These are phyloP conservation scores for Myotis lucifugus DNA, from an alignment of 2,113 vertebrate species.

Conservation along the genomic window DNA sequence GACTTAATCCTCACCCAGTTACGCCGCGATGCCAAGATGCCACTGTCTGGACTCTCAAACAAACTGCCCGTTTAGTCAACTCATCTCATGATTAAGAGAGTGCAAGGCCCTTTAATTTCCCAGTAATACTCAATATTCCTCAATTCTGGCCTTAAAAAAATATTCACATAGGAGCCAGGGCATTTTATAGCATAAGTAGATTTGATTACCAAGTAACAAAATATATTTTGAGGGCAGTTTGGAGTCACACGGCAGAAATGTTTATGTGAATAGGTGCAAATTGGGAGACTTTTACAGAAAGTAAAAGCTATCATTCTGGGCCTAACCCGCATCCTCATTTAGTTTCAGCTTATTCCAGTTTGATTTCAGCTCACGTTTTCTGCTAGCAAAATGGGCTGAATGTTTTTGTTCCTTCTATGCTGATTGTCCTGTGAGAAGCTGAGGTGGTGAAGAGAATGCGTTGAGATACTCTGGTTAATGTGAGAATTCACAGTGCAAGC, in stretches of 20 bases:
- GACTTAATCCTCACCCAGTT: conserved; percentile 90
- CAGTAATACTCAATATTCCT: conserved; percentile 78
- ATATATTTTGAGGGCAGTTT: conserved; percentile 60
- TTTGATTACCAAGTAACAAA: conserved; percentile 69
- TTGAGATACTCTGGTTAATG: neutral
- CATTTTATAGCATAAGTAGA: conserved; percentile 61
- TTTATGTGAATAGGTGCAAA: conserved; percentile 51
- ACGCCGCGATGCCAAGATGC: conserved; percentile 83
- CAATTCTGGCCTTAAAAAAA: conserved; percentile 54
- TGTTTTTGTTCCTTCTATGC: neutral
- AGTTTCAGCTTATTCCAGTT: neutral
- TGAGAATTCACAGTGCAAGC: neutral
- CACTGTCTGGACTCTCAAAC: conserved; percentile 84
- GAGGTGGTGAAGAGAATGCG: neutral
- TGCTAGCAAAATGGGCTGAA: neutral
- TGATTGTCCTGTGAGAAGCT: neutral
- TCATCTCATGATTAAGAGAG: conserved; percentile 79
- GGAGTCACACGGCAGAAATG: conserved; percentile 29
- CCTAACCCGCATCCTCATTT: neutral
- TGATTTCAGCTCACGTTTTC: conserved; percentile 38
- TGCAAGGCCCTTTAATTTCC: conserved; percentile 78
- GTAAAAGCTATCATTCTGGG: neutral
- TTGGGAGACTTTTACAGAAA: conserved; percentile 26
- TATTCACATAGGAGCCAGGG: conserved; percentile 44
- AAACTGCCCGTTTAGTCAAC: conserved; percentile 86